Evolutionary conservation across 2,888 invertebrate species (phyloP).

Genomic region (Belgica antarctica): DNA sequence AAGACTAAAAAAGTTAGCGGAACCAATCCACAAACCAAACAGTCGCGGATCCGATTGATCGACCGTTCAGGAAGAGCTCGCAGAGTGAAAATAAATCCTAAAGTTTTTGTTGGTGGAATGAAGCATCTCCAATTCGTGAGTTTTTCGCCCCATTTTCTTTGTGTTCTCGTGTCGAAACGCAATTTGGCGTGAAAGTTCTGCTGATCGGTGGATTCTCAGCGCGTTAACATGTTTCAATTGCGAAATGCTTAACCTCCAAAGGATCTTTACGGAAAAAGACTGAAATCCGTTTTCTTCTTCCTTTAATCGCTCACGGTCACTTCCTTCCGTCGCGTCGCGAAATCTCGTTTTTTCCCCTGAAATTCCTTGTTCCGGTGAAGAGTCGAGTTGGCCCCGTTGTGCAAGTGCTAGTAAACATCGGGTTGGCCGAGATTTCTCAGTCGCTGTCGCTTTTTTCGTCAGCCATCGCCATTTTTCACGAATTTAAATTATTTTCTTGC

Average conservation of each 20-base stretch:
- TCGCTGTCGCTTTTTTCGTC: background rate
- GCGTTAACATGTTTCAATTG: background rate
- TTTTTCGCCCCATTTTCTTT: conserved; percentile 28
- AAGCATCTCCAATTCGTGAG: background rate
- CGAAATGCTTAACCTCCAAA: background rate
- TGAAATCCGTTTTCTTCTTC: conserved; percentile 9
- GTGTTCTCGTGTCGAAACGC: conserved; percentile 3
- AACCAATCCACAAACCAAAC: too few relatives aligned
- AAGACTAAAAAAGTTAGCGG: background rate
- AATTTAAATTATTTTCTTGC: background rate
- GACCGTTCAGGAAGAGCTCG: background rate
- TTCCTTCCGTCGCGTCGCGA: background rate
- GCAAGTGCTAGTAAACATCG: too few relatives aligned
- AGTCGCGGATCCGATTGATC: background rate
- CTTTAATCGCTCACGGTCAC: background rate
- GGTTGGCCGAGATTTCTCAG: too few relatives aligned
- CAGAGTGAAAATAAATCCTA: conserved; percentile 5
- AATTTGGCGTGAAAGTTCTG: conserved; percentile 7
- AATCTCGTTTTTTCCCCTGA: too few relatives aligned
- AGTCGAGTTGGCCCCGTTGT: too few relatives aligned
- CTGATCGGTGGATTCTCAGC: background rate
- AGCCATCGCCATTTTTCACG: conserved; percentile 14
- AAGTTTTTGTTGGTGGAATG: conserved; percentile 12
- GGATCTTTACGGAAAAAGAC: background rate
- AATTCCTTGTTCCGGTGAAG: too few relatives aligned